A percentile compares a stretch with the other conserved stretches of the same genome.
Evolutionary conservation across 2,113 vertebrate genomes (phyloP).

Genomic region (Pycnonotus jocosus): DNA sequence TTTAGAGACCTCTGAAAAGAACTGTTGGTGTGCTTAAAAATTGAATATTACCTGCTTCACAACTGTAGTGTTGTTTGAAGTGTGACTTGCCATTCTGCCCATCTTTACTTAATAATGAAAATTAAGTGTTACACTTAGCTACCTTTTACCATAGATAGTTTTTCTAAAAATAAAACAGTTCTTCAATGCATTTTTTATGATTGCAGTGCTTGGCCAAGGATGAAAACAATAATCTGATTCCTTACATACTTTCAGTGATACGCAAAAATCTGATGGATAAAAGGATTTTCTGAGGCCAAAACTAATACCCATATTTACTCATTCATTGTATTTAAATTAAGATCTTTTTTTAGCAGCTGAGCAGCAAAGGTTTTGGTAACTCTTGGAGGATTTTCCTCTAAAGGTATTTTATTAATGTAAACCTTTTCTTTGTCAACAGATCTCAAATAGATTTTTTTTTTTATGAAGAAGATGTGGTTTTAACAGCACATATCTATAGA

Average conservation of each 20-base stretch:
- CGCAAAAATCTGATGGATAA: conserved; percentile 68
- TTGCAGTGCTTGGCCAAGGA: conserved; percentile 67
- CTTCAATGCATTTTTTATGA: background rate
- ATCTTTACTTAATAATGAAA: background rate
- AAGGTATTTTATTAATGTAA: background rate
- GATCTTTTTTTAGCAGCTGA: background rate
- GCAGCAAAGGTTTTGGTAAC: background rate
- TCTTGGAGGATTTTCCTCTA: background rate
- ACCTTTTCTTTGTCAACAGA: background rate
- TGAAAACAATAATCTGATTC: conserved; percentile 73
- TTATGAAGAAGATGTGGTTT: background rate
- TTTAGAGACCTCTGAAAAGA: background rate
- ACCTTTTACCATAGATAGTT: background rate
- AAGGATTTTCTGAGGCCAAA: conserved; percentile 83
- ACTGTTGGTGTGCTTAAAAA: background rate
- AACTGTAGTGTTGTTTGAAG: background rate
- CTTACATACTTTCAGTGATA: conserved; percentile 1
- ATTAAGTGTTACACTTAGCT: background rate
- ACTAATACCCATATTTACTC: background rate
- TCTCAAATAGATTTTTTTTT: background rate
- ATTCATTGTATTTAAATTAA: background rate
- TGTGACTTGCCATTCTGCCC: background rate
- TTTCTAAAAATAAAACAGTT: background rate
- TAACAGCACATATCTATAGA: background rate
- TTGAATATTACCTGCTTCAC: background rate